Percentiles rank a stretch among this genome's conserved stretches.
These are phyloP conservation scores for Lagopus muta DNA, from an alignment of 2,113 vertebrate species.

Conservation along the genomic window DNA sequence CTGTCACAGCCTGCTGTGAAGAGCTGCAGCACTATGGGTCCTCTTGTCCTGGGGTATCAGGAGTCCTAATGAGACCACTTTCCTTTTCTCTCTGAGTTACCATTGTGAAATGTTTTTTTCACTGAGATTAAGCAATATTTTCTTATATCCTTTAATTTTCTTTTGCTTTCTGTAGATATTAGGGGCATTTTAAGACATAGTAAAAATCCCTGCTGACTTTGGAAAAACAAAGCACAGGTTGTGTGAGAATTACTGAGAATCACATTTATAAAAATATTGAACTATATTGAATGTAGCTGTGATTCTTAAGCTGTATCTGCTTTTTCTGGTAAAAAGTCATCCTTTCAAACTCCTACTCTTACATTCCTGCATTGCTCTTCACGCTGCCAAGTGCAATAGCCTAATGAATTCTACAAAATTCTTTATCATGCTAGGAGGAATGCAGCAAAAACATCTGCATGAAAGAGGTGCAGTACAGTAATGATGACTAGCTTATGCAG, in stretches of 20 bases:
- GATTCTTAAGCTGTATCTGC: constrained; percentile 10
- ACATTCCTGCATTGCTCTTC: not conserved
- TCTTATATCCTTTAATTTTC: not conserved
- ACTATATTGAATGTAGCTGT: not conserved
- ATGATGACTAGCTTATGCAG: not conserved
- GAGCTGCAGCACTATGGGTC: not conserved
- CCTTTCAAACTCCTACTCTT: not conserved
- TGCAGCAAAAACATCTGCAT: not conserved
- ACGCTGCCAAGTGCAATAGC: constrained; percentile 13
- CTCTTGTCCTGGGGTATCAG: fast-evolving
- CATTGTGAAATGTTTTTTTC: not conserved
- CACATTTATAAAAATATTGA: not conserved
- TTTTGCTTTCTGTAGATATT: not conserved
- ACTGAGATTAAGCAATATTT: not conserved
- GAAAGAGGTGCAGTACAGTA: not conserved
- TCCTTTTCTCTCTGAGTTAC: not conserved
- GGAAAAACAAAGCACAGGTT: not conserved
- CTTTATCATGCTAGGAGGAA: not conserved
- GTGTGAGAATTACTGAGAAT: not conserved
- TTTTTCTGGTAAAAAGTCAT: constrained; percentile 12
- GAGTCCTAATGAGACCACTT: not conserved
- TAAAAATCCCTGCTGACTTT: not conserved
- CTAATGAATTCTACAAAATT: not conserved
- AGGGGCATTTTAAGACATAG: not conserved
- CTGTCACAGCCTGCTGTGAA: not conserved